Percentiles rank a stretch among this genome's conserved stretches.
Evolutionary conservation across 1,140 invertebrate species (phyloP).

Genomic region (Atta texana): DNA sequence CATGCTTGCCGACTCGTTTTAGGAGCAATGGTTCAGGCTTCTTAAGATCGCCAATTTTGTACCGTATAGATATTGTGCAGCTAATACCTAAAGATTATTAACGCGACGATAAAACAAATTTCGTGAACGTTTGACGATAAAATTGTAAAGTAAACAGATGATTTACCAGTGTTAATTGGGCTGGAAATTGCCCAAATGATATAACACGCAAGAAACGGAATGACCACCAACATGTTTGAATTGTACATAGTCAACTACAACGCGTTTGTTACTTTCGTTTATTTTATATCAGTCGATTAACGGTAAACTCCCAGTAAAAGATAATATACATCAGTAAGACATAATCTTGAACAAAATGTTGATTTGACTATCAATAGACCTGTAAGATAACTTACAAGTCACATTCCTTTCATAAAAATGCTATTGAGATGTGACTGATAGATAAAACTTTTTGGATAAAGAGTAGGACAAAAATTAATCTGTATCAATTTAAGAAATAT

Average conservation of each 20-base stretch:
- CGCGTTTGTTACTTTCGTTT: neutral
- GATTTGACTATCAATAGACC: slow-evolving; percentile 31
- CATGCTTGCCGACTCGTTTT: neutral
- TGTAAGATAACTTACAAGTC: neutral
- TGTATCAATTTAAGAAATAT: no score
- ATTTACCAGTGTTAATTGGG: neutral
- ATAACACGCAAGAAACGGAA: slow-evolving; percentile 5
- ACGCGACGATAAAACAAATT: neutral
- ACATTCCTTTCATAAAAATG: neutral
- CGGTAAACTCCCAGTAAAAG: neutral
- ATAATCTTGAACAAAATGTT: neutral
- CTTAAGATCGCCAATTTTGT: slow-evolving; percentile 71
- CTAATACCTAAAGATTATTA: slow-evolving; percentile 47
- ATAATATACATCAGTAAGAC: neutral
- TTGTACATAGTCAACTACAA: neutral
- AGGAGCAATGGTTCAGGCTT: slow-evolving; percentile 78
- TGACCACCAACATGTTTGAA: slow-evolving; percentile 1
- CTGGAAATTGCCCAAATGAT: neutral
- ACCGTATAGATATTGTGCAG: slow-evolving; percentile 71
- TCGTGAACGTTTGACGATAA: neutral
- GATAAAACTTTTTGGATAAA: slow-evolving; percentile 10
- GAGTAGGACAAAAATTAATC: no score
- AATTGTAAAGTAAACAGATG: neutral
- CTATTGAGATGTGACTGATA: neutral
- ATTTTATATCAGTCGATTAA: slow-evolving; percentile 48